These are phyloP conservation scores for Pseudococcus longispinus DNA, from an alignment of 2,888 invertebrate genomes.

Conservation along the genomic window DNA sequence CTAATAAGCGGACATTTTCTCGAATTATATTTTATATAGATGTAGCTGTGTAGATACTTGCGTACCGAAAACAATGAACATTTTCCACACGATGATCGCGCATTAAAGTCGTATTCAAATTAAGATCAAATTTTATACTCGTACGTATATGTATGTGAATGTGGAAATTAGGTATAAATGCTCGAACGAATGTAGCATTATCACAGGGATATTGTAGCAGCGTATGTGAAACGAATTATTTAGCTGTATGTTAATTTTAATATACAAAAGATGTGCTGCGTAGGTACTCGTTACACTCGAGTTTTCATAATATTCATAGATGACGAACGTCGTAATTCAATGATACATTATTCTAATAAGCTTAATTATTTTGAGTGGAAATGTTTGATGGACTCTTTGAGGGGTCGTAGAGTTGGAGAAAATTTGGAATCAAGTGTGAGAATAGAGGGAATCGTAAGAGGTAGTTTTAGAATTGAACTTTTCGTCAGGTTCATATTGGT, in stretches of 20 bases:
- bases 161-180: not conserved
- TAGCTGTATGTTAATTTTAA: slow-evolving; percentile 13
- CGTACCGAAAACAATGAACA: not conserved
- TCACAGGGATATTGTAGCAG: not conserved
- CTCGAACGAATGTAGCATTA: not conserved
- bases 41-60: not conserved
- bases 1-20: slow-evolving; percentile 9
- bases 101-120: slow-evolving; percentile 36
- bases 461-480: too few species aligned
- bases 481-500: too few species aligned
- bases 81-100: slow-evolving; percentile 15
- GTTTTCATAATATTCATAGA: not conserved
- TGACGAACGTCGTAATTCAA: not conserved
- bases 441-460: too few species aligned
- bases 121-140: not conserved
- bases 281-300: not conserved
- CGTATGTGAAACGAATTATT: not conserved
- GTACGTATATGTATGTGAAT: not conserved
- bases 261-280: not conserved
- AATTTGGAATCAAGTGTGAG: too few species aligned
- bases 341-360: slow-evolving; percentile 1
- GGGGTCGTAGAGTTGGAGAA: too few species aligned
- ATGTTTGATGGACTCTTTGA: not conserved
- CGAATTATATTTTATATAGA: not conserved
- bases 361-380: not conserved